A percentile compares a stretch with the other conserved stretches of the same genome.
Conservation (phyloP, 2,113 vertebrate species). For the Sitta europaea region DNA sequence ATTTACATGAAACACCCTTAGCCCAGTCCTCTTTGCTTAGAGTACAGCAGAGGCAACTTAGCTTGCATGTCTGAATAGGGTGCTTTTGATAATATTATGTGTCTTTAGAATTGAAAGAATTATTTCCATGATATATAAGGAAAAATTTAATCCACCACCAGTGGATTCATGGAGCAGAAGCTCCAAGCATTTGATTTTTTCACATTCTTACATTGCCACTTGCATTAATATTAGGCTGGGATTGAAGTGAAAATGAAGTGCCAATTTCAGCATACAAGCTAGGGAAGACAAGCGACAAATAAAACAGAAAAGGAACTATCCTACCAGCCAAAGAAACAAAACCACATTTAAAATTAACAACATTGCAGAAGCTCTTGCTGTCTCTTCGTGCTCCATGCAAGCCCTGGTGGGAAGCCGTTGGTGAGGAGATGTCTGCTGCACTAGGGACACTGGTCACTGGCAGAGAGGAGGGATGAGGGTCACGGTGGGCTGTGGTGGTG, state of each 20-base stretch:
- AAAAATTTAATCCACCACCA: constrained; percentile 45
- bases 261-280: constrained; percentile 48
- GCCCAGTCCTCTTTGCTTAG: constrained; percentile 37
- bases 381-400: accelerated
- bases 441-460: background rate
- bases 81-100: background rate
- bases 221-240: constrained; percentile 32
- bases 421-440: background rate
- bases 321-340: background rate
- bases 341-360: background rate
- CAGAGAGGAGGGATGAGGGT: background rate
- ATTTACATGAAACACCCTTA: constrained; percentile 57
- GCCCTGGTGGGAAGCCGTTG: accelerated
- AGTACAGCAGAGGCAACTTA: background rate
- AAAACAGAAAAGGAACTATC: background rate
- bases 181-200: constrained; percentile 37
- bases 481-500: background rate
- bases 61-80: background rate
- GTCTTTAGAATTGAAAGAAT: background rate
- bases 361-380: background rate
- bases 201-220: background rate
- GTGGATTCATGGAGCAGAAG: background rate
- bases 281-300: background rate
- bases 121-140: constrained; percentile 30
- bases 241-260: constrained; percentile 45